Conservation (phyloP, 1,140 invertebrate genomes). For the Hetaerina americana region DNA sequence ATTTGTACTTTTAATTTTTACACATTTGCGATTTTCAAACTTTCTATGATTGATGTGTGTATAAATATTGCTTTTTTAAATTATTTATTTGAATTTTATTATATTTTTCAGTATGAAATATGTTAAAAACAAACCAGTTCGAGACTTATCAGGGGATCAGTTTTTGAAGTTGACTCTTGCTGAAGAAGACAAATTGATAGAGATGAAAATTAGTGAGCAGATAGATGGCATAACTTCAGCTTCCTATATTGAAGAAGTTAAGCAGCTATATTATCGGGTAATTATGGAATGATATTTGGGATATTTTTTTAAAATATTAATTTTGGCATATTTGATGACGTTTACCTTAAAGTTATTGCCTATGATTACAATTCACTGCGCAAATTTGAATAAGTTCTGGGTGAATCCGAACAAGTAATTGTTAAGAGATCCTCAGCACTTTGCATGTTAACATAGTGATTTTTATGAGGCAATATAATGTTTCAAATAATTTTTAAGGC, state of each 20-base stretch:
- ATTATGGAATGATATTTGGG: slow-evolving; percentile 10
- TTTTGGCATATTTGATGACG: neutral
- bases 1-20: too few relatives aligned
- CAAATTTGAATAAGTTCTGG: neutral
- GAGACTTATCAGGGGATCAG: slow-evolving; percentile 78
- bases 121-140: slow-evolving; percentile 86
- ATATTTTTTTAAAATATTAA: neutral
- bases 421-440: too few relatives aligned
- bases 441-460: too few relatives aligned
- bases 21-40: too few relatives aligned
- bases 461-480: too few relatives aligned
- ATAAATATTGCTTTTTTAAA: too few relatives aligned
- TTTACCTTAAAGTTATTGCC: neutral
- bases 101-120: slow-evolving; percentile 68
- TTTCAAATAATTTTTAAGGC: too few relatives aligned
- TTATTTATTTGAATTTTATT: slow-evolving; percentile 9
- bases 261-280: slow-evolving; percentile 74
- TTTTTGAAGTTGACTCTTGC: slow-evolving; percentile 75
- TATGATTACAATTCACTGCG: neutral
- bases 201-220: slow-evolving; percentile 53
- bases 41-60: too few relatives aligned
- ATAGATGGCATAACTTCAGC: slow-evolving; percentile 61
- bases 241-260: slow-evolving; percentile 80
- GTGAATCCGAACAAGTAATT: too few relatives aligned
- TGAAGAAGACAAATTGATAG: slow-evolving; percentile 75